Base-by-base conservation (phyloP, 2,113 vertebrate species). In the Natator depressus region DNA sequence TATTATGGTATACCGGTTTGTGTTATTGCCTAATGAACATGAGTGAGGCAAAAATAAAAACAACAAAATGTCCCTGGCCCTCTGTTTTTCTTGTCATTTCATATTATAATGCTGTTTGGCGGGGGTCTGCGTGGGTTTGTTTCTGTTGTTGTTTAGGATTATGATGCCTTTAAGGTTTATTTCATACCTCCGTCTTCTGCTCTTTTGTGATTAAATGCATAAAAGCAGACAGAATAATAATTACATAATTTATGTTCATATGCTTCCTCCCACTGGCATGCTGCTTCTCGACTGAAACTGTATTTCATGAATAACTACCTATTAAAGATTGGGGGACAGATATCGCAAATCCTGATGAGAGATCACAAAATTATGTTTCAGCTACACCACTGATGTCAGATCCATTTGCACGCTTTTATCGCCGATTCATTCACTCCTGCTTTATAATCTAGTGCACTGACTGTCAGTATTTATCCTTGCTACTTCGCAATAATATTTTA, bases 401-500 rank as follows among this genome's bases (percentile, higher is more conserved):
- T 89, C 95, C 90, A 91, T 96, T 94, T 96, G 82, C 95, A 94
- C 94, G 91, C 83, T 96, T 96, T 93, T 91, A 90, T 94, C 91
- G 84, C 78, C 25, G 84, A 94, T 93, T 97, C 94, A 65, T n/a
- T 69, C 62, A n/a, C 35, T 69, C 16, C 89, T 82, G 80, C 59
- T 89, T 88, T 81, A 82, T 91, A 96, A 94, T 89, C 93, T 94
- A 49, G 84, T 2, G 8, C 87, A 94, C 89, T 90, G 87, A 8
- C 86, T 54, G 82, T 80, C 87, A 93, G 82, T 69, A 89, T 96
- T 95, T 95, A 90, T 91, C 51, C 87, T 84, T 90, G 59, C 55
- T 89, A 10, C 31, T 92, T 90, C 8, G 49, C 82, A 93, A 85
- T 75, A 91, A 51, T 17, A 95, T 90, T 69, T 46, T 46, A 93